Base-by-base conservation (phyloP, 2,113 vertebrate genomes). In the Bubalus kerabau region DNA sequence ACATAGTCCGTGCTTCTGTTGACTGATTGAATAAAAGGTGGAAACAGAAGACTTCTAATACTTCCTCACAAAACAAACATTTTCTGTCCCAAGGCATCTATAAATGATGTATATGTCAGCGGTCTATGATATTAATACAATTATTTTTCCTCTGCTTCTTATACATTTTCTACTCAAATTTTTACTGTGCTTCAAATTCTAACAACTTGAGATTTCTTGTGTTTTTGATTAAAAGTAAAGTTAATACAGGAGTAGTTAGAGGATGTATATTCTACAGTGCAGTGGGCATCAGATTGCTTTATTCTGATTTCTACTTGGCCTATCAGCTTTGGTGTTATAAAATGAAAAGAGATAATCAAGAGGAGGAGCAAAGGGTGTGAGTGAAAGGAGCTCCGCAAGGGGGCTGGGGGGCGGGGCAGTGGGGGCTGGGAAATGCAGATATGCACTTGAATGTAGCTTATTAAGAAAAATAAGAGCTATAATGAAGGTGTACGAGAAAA, bases 381-480 rank as follows among this genome's bases (percentile, higher is more conserved):
- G 16, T 46, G 19, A 13, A 82, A 32, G 50, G 11, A 76, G 7
- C 5, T 85, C 48, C 23, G 1, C 11, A 80, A 9, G 30, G 15
- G 15, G 21, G 80, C 0, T 36, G 9, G 17, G 16, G 64, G 17
- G 0, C 2, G 64, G 1, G 30, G 28, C 0, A 9, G 2, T 36
- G 64, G 15, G 6, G 15, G 8, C 15, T 74, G 1, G 4, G 17
- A 32, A 91, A 46, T 62, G 17, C 30, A 82, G n/a, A 26, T 91
- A 40, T 87, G 3, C 43, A 59, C 0, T n/a, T 90, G 48, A 85
- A 50, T 50, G 60, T 13, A 94, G 21, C 6, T 3, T n/a, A 26
- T 15, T 50, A 83, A 95, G 13, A 36, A 92, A 36, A 87, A 50
- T 1, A 56, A 91, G 32, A 56, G 64, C 16, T 57, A 3, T 52